Base-by-base conservation (phyloP, 1,140 invertebrate species). In the Bombus fervidus region DNA sequence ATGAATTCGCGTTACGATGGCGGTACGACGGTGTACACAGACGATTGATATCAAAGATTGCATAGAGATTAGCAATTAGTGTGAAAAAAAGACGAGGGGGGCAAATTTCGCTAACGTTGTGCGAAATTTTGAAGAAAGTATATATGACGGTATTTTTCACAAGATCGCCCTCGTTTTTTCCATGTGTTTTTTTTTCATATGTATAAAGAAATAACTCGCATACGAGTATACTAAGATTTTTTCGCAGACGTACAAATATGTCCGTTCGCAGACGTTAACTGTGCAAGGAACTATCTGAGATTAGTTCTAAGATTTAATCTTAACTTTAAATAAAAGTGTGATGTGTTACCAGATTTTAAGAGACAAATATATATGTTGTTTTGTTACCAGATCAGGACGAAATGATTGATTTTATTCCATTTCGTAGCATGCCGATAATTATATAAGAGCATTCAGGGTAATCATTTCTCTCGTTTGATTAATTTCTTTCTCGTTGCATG, bases 351-450 rank as follows among this genome's bases (percentile, higher is more conserved):
- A 64, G 71, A 12, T 74, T 74, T 75, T 74, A 64, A 82, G 69
- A 71, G n/a, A 74, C 69, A 81, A 82, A 82, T 82, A 74, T 82
- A 74, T 82, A 82, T 75, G 59, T 22, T 74, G 53, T 82, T 82
- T 83, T 83, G 72, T 83, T 75, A 62, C 57, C 10, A 75, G 41
- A 75, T 6, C 53, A 31, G 22, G 22, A 3, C 3, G 71, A 8
- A 31, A 18, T 25, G n/a, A 53, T 81, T 74, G 41, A 74, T 62
- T 71, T 13, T 10, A 71, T 41, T 77, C 37, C 57, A 41, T 12
- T 39, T 59, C 34, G 34, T 37, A 12, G 66, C 34, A 37, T 34
- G 34, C 0, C 9, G 66, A 12, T 34, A 34, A 18, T 34, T 34
- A 18, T 34, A 34, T 18, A 53, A 53, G 6, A 53, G 47, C 18